A percentile compares a stretch with the other conserved stretches of the same genome.
Conservation (phyloP, 2,113 vertebrate species). For the Struthio camelus region DNA sequence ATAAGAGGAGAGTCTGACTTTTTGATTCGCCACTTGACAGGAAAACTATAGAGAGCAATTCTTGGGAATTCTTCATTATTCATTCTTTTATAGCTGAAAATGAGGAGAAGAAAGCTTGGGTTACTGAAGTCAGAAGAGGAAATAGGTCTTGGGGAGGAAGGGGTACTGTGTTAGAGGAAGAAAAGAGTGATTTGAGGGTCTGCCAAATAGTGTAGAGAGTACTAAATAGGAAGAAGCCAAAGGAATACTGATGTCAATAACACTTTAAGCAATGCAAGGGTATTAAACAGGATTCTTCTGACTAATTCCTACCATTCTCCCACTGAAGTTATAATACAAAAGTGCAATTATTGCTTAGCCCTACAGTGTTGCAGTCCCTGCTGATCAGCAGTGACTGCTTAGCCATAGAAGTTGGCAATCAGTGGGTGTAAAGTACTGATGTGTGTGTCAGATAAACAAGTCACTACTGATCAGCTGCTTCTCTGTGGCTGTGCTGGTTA, state of each 20-base stretch:
- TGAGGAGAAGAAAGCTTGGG: not conserved
- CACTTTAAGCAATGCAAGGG: accelerated
- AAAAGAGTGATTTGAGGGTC: not conserved
- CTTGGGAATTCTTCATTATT: too few species aligned
- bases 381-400: too few species aligned
- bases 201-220: not conserved
- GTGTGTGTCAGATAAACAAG: not conserved
- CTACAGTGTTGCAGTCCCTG: not conserved
- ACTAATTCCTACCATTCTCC: not conserved
- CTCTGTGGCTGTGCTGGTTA: not conserved
- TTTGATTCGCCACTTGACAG: not conserved
- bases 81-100: not conserved
- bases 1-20: not conserved
- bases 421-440: too few species aligned
- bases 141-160: not conserved
- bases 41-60: accelerated
- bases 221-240: not conserved
- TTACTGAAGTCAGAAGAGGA: not conserved
- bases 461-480: not conserved
- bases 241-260: not conserved
- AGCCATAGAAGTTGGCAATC: too few species aligned
- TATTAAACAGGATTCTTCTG: not conserved
- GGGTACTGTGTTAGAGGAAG: not conserved
- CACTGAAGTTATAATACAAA: not conserved
- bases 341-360: not conserved